Evolutionary conservation across 2,797 vertebrate genomes (phyloP), one percentile per base, ranked within the genome.

Genomic region (Rhabdomys pumilio): DNA sequence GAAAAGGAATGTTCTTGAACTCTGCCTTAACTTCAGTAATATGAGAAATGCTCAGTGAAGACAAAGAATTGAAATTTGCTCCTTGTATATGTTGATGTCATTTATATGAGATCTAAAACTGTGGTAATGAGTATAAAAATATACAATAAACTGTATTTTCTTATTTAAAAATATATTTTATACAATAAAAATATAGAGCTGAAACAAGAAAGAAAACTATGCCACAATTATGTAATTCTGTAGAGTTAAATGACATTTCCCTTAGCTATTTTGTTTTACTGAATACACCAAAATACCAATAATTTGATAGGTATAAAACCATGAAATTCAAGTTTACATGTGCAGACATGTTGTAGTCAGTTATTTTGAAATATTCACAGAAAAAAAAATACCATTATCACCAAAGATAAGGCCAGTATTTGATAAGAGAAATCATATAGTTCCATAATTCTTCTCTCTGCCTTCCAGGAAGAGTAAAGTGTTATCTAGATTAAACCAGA

Each of bases 81-180:
- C 88, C 31, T 84, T 90, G 41, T 90, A n/a, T 96, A 63, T 92
- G 94, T 93, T 97, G 47, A 95, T 89, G 93, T 96, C 91, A 89
- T 96, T 95, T 94, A 96, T 96, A 86, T 72, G 77, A 93, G 83
- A 80, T 77, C 53, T 96, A 97, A 97, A 97, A 61, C 31, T 73
- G n/a, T 79, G 44, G 1, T 79, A 85, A 90, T 93, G n/a, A 79
- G 88, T 83, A n/a, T 82, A 97, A 77, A 1, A 41, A 83, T 53
- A 90, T 90, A 80, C 0, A 84, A n/a, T 19, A 83, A 47, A 44
- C 38, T 93, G 15, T 90, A 31, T 47, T 29, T 4, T 84, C 20
- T 65, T 50, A 50, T 20, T 63, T 61, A 11, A 50, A 84, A 65
- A 29, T 41, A 17, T 47, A 20, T 38, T 84, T 84, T 10, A 63